These are phyloP conservation scores for Bolinopsis microptera DNA, from an alignment of 37 sponge, comb jelly and placozoan genomes.

Conservation along the genomic window DNA sequence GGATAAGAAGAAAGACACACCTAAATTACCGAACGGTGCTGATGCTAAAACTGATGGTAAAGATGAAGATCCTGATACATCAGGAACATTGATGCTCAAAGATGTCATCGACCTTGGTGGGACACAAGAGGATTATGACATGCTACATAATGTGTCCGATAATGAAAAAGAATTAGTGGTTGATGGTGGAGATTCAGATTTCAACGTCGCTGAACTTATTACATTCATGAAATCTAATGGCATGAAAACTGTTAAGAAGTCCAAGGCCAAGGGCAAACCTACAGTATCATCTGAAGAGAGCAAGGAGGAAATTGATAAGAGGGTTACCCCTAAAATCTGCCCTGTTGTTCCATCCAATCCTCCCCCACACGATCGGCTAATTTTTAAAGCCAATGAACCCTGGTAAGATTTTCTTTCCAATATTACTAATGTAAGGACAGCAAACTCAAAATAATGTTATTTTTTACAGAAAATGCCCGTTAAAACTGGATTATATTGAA, in stretches of 20 bases:
- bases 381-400: constrained; percentile 50
- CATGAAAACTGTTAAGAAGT: not conserved
- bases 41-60: not conserved
- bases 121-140: constrained; percentile 30
- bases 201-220: not conserved
- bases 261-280: not conserved
- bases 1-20: not conserved
- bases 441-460: too few relatives aligned
- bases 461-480: too few relatives aligned
- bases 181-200: not conserved
- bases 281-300: not conserved
- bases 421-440: not conserved
- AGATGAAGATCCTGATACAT: not conserved
- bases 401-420: constrained; percentile 24
- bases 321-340: not conserved
- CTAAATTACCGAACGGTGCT: not conserved
- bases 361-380: constrained; percentile 2
- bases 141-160: constrained; percentile 42
- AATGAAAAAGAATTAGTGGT: not conserved
- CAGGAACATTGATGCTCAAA: not conserved
- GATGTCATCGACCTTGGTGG: constrained; percentile 62
- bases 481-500: too few relatives aligned
- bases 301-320: not conserved
- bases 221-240: constrained; percentile 63
- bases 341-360: not conserved